phyloP scores from a whole-genome alignment of 2,113 vertebrate species.

The Fulica atra region DNA sequence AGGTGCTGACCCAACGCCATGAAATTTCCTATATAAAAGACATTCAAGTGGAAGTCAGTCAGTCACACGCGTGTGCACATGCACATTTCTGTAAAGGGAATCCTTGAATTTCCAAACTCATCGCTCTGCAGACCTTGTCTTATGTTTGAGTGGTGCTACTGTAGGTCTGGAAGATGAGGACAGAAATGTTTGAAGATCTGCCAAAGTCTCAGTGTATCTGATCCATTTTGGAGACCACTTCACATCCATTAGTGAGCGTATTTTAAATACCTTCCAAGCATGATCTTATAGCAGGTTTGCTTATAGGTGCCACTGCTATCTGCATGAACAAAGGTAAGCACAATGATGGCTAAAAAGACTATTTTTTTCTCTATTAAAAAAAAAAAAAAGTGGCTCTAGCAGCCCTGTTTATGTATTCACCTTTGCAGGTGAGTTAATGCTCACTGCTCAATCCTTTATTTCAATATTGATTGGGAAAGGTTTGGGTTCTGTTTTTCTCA shows the following conservation, averaged over 20 bases:
- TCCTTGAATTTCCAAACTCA: neutral
- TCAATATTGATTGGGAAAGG: neutral
- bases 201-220: neutral
- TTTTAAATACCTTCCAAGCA: neutral
- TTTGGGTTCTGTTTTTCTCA: neutral
- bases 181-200: neutral
- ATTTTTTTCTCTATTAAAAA: neutral
- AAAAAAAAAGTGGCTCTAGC: neutral
- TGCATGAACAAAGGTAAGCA: neutral
- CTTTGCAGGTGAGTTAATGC: neutral
- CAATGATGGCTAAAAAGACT: neutral
- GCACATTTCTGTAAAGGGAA: neutral
- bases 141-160: neutral
- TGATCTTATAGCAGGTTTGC: neutral
- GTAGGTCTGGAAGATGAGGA: neutral
- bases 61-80: neutral
- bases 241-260: neutral
- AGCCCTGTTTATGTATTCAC: neutral
- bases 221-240: neutral
- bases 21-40: neutral
- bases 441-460: neutral
- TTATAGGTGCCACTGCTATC: neutral
- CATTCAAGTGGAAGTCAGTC: neutral
- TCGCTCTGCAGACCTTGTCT: neutral
- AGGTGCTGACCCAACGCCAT: neutral